Evolutionary conservation across 2,797 vertebrate genomes (phyloP).

Genomic region (Hybognathus amarus): DNA sequence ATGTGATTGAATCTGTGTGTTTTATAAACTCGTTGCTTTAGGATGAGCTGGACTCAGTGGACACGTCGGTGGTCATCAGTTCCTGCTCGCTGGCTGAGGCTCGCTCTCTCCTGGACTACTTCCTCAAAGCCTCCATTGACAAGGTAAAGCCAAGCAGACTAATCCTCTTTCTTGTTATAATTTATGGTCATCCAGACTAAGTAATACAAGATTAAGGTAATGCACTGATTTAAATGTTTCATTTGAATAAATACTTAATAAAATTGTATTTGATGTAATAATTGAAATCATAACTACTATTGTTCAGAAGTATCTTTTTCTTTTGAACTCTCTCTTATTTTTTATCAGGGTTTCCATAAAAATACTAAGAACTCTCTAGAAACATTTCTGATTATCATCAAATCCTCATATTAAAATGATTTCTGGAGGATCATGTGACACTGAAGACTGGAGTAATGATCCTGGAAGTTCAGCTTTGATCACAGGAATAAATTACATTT

Average conservation of each 20-base stretch:
- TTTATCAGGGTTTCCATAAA: neutral
- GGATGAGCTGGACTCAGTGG: conserved; percentile 97
- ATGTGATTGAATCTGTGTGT: neutral
- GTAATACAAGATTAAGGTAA: neutral
- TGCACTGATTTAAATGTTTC: neutral
- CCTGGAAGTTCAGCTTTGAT: no score
- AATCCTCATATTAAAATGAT: neutral
- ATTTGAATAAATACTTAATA: neutral
- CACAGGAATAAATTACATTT: neutral
- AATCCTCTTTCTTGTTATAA: neutral
- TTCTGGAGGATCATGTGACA: neutral
- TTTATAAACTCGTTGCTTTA: conserved; percentile 60
- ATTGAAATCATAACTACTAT: neutral
- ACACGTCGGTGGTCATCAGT: conserved; percentile 97
- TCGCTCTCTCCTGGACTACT: conserved; percentile 93
- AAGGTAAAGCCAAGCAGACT: conserved; percentile 76
- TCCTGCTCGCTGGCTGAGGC: conserved; percentile 97
- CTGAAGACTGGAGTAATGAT: neutral
- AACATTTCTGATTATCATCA: no score
- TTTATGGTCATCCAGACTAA: neutral
- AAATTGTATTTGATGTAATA: no score
- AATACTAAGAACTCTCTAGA: no score
- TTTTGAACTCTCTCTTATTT: neutral
- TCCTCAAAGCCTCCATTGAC: conserved; percentile 95
- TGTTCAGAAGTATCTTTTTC: neutral